phyloP scores from a whole-genome alignment of 2,888 invertebrate genomes.

The Xiphydria camelus region DNA sequence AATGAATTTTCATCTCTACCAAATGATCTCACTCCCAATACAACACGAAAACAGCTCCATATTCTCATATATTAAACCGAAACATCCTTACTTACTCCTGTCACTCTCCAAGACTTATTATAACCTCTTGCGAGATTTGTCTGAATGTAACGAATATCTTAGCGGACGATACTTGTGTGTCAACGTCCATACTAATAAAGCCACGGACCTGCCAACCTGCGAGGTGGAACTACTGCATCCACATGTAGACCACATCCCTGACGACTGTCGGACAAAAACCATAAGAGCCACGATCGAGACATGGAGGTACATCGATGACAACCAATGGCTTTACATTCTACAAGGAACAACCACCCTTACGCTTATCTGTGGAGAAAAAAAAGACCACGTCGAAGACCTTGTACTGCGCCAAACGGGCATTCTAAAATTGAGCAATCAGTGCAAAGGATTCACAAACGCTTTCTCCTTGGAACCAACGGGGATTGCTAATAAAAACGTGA shows the following conservation, averaged over 20 bases:
- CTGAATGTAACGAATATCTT: slow-evolving; percentile 9
- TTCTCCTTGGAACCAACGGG: slow-evolving; percentile 13
- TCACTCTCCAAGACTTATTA: slow-evolving; percentile 11
- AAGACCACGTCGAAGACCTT: slow-evolving; percentile 20
- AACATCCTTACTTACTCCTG: slow-evolving; percentile 8
- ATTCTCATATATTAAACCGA: slow-evolving; percentile 14
- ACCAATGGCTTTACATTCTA: slow-evolving; percentile 1
- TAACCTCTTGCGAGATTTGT: slow-evolving; percentile 6
- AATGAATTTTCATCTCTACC: slow-evolving; percentile 9
- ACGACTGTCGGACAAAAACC: slow-evolving; percentile 3
- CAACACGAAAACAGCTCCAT: slow-evolving; percentile 17
- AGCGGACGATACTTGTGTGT: slow-evolving; percentile 2
- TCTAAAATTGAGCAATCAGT: slow-evolving; percentile 5
- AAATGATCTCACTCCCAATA: slow-evolving; percentile 12
- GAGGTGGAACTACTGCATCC: slow-evolving; percentile 4
- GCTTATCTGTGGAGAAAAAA: slow-evolving; percentile 2
- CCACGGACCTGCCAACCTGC: slow-evolving; percentile 1
- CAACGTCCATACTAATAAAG: slow-evolving; percentile 3
- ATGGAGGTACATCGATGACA: slow-evolving; percentile 6
- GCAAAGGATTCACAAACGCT: slow-evolving; percentile 15
- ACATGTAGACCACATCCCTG: slow-evolving; percentile 5
- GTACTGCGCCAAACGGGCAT: slow-evolving; percentile 8
- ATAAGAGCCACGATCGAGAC: slow-evolving; percentile 10
- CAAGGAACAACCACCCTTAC: slow-evolving; percentile 12
- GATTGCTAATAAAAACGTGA: background rate